Evolutionary conservation across 2,113 vertebrate genomes (phyloP).

Genomic region (Daboia siamensis): DNA sequence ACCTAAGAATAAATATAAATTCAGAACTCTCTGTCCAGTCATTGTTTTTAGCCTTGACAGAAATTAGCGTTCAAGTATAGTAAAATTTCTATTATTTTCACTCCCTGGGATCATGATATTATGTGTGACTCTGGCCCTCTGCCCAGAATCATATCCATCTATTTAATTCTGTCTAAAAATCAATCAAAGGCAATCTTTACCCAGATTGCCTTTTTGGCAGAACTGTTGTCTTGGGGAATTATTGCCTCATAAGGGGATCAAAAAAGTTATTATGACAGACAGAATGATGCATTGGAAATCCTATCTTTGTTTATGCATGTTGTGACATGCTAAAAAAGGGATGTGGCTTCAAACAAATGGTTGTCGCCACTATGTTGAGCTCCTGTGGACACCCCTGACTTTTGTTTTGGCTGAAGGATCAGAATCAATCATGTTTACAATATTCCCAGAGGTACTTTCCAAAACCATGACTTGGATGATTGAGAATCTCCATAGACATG

Average conservation of each 20-base stretch:
- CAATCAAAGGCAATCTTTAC: background rate
- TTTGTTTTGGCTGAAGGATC: conserved; percentile 6
- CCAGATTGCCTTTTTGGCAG: background rate
- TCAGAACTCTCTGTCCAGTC: conserved; percentile 52
- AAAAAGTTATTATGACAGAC: background rate
- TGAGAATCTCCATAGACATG: conserved; percentile 36
- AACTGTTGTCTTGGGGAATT: background rate
- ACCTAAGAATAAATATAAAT: conserved; percentile 66
- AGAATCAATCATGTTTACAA: conserved; percentile 59
- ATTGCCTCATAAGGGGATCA: background rate
- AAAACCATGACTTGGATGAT: background rate
- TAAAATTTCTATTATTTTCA: conserved; percentile 62
- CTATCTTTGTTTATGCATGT: background rate
- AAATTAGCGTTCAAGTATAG: conserved; percentile 57
- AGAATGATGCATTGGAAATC: background rate
- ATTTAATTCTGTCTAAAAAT: background rate
- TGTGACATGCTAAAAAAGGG: background rate
- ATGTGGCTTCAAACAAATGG: background rate
- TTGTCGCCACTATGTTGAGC: background rate
- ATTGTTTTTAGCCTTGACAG: conserved; percentile 41
- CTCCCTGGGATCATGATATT: conserved; percentile 69
- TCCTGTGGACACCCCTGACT: background rate
- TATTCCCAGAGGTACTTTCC: background rate
- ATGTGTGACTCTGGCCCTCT: conserved; percentile 27
- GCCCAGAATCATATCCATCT: conserved; percentile 14